Base-by-base conservation (phyloP, 1,140 invertebrate genomes). In the Rhynchophorus ferrugineus region DNA sequence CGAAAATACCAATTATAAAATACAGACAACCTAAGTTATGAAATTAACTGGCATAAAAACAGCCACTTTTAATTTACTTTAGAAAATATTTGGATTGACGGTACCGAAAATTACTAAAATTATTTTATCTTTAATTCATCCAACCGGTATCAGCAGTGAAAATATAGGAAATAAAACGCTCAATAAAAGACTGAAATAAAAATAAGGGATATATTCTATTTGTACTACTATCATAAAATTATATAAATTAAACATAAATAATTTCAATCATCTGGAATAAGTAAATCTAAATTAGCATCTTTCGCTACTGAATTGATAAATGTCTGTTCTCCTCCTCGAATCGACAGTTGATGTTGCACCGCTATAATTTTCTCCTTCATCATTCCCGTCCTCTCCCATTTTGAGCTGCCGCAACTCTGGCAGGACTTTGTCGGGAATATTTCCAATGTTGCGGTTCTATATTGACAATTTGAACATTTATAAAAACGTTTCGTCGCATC, bases 401-500 rank as follows among this genome's bases (percentile, higher is more conserved):
- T 80, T 0, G 77, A 80, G 18, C 79, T 71, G 37, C 76, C 78
- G 65, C 91, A 95, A 61, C 84, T 87, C 41, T 78, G 81, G 68
- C 91, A 96, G 49, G 81, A 75, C 47, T 78, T 71, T 18, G 81
- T 74, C 1, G 92, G 93, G 36, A 93, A 71, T 53, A 86, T 75
- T 21, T 88, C 82, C 17, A 94, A 75, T 35, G 81, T 82, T 37
- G 83, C 77, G 2, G 86, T 91, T 59, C 91, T 79, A 62, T 89
- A 86, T 21, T 80, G 82, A 71, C 93, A 97, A 64, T 91, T 80
- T 17, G 76, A 76, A 72, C 93, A 96, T 68, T 88, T 86, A 70
- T 93, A 97, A 69, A 95, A 96, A 52, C 90, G 76, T 64, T 95
- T 95, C 13, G 81, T 76, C 0, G 86, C 83, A 65, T 91, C 81